A percentile compares a stretch with the other conserved stretches of the same genome.
Conservation (phyloP, 1,140 invertebrate species). For the Teleopsis dalmanni region DNA sequence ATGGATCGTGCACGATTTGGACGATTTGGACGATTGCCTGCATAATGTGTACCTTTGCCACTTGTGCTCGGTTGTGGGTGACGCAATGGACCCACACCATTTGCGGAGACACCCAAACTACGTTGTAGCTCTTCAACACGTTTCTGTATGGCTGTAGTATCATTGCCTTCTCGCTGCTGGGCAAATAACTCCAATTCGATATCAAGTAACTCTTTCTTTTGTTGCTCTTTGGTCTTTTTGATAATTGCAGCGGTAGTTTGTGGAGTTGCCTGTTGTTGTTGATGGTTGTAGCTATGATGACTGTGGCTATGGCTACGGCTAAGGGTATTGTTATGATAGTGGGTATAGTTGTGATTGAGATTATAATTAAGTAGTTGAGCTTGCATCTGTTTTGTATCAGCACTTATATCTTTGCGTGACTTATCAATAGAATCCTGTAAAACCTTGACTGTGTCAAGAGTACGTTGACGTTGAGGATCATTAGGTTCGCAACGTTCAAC, state of each 20-base stretch:
- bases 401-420: slow-evolving; percentile 36
- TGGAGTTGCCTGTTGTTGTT: slow-evolving; percentile 14
- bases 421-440: slow-evolving; percentile 40
- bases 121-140: slow-evolving; percentile 40
- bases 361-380: slow-evolving; percentile 30
- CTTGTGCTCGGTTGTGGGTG: not conserved
- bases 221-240: slow-evolving; percentile 43
- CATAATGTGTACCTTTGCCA: slow-evolving; percentile 9
- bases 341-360: too few species aligned
- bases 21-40: slow-evolving; percentile 11
- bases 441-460: slow-evolving; percentile 37
- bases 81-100: slow-evolving; percentile 9
- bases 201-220: slow-evolving; percentile 42
- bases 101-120: slow-evolving; percentile 22
- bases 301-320: too few species aligned
- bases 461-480: slow-evolving; percentile 30
- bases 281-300: too few species aligned
- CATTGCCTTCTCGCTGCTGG: slow-evolving; percentile 42
- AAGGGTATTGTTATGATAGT: too few species aligned
- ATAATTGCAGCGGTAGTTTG: slow-evolving; percentile 1
- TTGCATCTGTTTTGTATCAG: slow-evolving; percentile 38
- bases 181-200: slow-evolving; percentile 42
- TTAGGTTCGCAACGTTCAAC: slow-evolving; percentile 36
- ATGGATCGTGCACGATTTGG: slow-evolving; percentile 17
- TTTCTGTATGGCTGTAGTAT: slow-evolving; percentile 40